Evolutionary conservation across 1,140 invertebrate species (phyloP).

Genomic region (Lepidurus packardi): DNA sequence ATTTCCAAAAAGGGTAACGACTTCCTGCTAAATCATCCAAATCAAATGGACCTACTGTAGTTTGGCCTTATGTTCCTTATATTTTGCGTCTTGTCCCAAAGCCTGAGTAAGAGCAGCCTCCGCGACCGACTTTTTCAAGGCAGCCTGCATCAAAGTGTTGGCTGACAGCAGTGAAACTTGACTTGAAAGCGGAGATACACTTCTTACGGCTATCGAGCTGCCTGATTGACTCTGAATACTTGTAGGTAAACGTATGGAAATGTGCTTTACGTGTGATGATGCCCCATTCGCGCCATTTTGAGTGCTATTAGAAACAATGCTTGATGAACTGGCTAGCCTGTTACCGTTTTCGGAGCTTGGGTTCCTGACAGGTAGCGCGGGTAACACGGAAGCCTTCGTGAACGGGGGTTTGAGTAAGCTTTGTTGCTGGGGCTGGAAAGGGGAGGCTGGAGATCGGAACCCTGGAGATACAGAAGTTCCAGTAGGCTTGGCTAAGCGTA

Average conservation of each 20-base stretch:
- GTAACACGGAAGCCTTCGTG: neutral
- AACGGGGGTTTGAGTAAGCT: neutral
- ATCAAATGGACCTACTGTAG: neutral
- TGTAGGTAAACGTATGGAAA: neutral
- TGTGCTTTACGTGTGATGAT: neutral
- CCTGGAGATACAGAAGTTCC: neutral
- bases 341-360: neutral
- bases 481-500: neutral
- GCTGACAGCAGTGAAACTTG: neutral
- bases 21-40: neutral
- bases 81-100: neutral
- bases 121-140: neutral
- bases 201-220: neutral
- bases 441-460: neutral
- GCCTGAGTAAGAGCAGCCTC: neutral
- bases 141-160: neutral
- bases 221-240: neutral
- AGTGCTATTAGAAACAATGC: neutral
- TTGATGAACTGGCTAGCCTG: neutral
- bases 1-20: neutral
- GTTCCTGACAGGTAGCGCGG: neutral
- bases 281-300: neutral
- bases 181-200: neutral
- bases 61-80: slow-evolving; percentile 23
- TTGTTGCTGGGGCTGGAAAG: neutral